Evolutionary conservation across 2,888 invertebrate genomes (phyloP), one percentile per base, ranked within the genome.

Genomic region (Axea sp.): DNA sequence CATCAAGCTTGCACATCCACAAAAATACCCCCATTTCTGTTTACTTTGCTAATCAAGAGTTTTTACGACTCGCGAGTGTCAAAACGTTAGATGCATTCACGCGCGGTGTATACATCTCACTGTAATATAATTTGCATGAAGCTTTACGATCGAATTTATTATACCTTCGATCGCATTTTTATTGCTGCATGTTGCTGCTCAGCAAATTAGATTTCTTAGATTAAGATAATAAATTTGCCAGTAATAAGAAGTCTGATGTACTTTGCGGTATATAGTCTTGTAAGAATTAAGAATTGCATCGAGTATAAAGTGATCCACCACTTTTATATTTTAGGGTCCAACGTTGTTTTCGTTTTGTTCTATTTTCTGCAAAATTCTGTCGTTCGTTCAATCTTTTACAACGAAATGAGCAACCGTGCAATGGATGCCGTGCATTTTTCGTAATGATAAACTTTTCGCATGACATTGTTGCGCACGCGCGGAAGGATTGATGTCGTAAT

Each of bases 51-150:
- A 57, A 57, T 43, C 22, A 22, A 28, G 22, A 30, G n/a, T 33
- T 33, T 43, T 53, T 53, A 51, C 43, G 57, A 33, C 43, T 5
- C 33, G 33, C 30, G 24, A 57, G 43, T 24, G 57, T 24, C 43
- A 57, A 43, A 43, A 43, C 22, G 43, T 30, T 33, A 30, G 11
- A 8, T 9, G 17, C 7, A 11, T 22, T 33, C 3, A 15, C 35
- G 24, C 19, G 35, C 9, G 33, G n/a, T 9, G 19, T 30, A 30
- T 19, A n/a, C n/a, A 33, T 15, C 24, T 41, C 24, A 24, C 12
- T 7, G 57, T 7, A 9, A 15, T 43, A 43, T 57, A 8, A 43
- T 43, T 59, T 35, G n/a, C 26, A n/a, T n/a, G n/a, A 26, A 24
- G 33, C 15, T 59, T 59, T 59, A 59, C 26, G 57, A 43, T 24